Base-by-base conservation (phyloP, 2,888 invertebrate genomes). In the Pteria penguin region DNA sequence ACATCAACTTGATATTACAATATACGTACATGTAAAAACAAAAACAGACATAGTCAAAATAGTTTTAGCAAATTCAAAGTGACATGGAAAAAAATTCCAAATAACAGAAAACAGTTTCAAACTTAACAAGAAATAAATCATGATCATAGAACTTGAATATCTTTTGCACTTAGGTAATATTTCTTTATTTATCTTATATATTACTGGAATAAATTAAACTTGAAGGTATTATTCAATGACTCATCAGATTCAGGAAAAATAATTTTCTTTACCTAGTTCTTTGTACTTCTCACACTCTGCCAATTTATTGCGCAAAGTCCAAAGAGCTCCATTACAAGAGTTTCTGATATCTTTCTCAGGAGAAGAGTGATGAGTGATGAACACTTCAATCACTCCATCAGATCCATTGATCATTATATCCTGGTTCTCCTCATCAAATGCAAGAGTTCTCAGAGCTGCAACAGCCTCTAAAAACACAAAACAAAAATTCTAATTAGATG, bases 361-460 rank as follows among this genome's bases (percentile, higher is more conserved):
- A 11, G 79, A 54, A 1, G 22, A 36, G 24, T 67, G 62, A 11
- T 79, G 68, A 18, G 71, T 68, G 1, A 69, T 45, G n/a, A 78
- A 60, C 1, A 76, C 62, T 2, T 82, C 67, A 4, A 78, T 52
- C 18, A 81, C 79, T 24, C 79, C 69, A 0, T 75, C 81, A n/a
- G 79, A 75, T 58, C 81, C 79, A 27, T 78, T 31, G 18, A 84
- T 68, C 67, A 87, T 84, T 24, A 74, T 68, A 27, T 72, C 62
- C 67, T 82, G 82, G 74, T 83, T 86, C 11, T 80, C 75, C 14
- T 84, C 72, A 61, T 87, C 83, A 74, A 87, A 87, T 4, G 83
- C 79, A 31, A 87, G 66, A 2, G 81, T 78, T 86, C 87, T 86
- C n/a, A 86, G 33, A 0, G 82, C 79, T 52, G 70, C 72, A 24